Percentiles rank a stretch among this genome's conserved stretches.
Evolutionary conservation across 1,140 invertebrate species (phyloP).

Genomic region (Atopsyche davidsoni): DNA sequence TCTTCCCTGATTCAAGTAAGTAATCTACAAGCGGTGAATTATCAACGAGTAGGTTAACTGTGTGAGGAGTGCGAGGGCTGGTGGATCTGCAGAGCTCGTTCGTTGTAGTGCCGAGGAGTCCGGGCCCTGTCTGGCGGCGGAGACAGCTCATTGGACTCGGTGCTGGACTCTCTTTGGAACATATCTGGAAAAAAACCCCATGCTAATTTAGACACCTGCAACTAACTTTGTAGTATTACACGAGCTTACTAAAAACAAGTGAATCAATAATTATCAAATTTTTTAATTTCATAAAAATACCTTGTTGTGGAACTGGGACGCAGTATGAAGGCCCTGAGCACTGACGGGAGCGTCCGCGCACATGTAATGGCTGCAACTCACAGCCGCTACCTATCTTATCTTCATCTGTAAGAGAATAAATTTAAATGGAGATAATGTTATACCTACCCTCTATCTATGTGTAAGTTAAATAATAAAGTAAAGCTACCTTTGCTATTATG

Average conservation of each 20-base stretch:
- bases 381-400: conserved; percentile 24
- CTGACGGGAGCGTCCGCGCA: conserved; percentile 16
- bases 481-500: conserved; percentile 14
- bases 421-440: not conserved
- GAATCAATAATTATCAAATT: too few relatives aligned
- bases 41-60: conserved; percentile 25
- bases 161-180: conserved; percentile 27
- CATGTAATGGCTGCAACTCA: conserved; percentile 25
- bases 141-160: conserved; percentile 27
- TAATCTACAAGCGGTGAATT: not conserved
- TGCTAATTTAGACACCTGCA: too few relatives aligned
- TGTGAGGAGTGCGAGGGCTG: conserved; percentile 20
- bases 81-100: conserved; percentile 23
- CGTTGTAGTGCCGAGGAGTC: conserved; percentile 25
- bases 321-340: conserved; percentile 25
- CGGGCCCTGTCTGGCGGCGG: conserved; percentile 25
- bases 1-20: too few relatives aligned
- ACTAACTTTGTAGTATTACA: too few relatives aligned
- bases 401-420: conserved; percentile 19
- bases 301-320: conserved; percentile 23
- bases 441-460: not conserved
- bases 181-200: conserved; percentile 26
- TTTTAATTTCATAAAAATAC: too few relatives aligned
- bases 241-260: too few relatives aligned
- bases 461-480: not conserved